A percentile compares a stretch with the other conserved stretches of the same genome.
phyloP scores from a whole-genome alignment of 2,888 invertebrate species.

The Campoletis raptor region DNA sequence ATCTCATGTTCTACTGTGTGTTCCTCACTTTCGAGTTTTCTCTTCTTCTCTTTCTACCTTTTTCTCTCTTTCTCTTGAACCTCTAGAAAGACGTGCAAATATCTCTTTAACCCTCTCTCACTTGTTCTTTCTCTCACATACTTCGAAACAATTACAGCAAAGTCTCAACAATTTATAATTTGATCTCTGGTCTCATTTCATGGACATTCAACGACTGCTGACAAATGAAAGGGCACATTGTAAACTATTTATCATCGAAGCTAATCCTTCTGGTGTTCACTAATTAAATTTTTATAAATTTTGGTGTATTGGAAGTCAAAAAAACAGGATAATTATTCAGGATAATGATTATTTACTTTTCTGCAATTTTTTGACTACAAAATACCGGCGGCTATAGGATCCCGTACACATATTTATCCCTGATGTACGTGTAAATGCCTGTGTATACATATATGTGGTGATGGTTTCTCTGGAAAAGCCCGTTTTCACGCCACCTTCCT shows the following conservation, averaged over 20 bases:
- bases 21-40: conserved; percentile 25
- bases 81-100: conserved; percentile 14
- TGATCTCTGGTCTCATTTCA: conserved; percentile 48
- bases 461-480: conserved; percentile 44
- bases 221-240: neutral
- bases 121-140: conserved; percentile 38
- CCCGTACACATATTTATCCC: neutral
- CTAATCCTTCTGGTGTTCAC: neutral
- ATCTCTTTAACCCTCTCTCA: neutral
- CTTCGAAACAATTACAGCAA: conserved; percentile 81
- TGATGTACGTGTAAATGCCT: neutral
- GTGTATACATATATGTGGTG: neutral
- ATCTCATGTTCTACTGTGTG: conserved; percentile 15
- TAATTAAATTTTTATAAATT: neutral
- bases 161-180: conserved; percentile 83
- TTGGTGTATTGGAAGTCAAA: neutral
- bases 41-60: neutral
- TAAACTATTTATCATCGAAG: neutral
- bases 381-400: neutral
- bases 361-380: neutral
- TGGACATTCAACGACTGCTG: neutral
- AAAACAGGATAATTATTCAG: neutral
- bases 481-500: conserved; percentile 59
- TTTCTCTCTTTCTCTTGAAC: neutral
- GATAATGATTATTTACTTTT: neutral